A percentile compares a stretch with the other conserved stretches of the same genome.
phyloP scores from a whole-genome alignment of 2,113 vertebrate species.

The Oceanites oceanicus region DNA sequence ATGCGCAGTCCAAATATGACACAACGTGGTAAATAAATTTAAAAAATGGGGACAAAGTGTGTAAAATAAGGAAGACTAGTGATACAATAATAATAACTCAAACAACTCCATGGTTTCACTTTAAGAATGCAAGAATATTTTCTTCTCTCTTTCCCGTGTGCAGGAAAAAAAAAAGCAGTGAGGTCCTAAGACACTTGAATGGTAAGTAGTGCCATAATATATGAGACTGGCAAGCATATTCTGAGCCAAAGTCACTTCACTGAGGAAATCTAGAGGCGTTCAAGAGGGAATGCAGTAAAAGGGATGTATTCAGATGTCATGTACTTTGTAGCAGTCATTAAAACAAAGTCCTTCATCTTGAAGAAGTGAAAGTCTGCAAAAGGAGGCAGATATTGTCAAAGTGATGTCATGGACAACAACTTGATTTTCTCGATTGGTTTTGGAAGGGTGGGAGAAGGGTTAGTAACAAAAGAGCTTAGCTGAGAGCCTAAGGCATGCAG shows the following conservation, averaged over 20 bases:
- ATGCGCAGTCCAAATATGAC: neutral
- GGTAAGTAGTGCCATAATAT: neutral
- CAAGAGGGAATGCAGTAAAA: neutral
- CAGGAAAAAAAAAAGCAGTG: neutral
- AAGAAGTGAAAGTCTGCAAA: neutral
- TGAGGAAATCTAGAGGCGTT: neutral
- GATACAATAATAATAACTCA: neutral
- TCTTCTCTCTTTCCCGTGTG: neutral
- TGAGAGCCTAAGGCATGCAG: neutral
- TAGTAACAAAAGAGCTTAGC: neutral
- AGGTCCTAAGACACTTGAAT: neutral
- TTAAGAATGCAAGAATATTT: neutral
- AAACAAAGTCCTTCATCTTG: neutral
- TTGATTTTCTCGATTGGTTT: neutral
- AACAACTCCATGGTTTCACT: neutral
- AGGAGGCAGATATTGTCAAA: neutral
- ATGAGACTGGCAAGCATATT: neutral
- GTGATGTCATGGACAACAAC: neutral
- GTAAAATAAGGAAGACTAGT: neutral
- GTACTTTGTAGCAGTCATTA: neutral
- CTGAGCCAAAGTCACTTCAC: neutral
- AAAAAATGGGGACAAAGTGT: neutral
- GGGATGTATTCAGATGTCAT: neutral
- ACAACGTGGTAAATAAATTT: neutral
- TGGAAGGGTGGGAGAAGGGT: neutral